These are phyloP conservation scores for Nezara viridula DNA, from an alignment of 2,888 invertebrate genomes.

Conservation along the genomic window DNA sequence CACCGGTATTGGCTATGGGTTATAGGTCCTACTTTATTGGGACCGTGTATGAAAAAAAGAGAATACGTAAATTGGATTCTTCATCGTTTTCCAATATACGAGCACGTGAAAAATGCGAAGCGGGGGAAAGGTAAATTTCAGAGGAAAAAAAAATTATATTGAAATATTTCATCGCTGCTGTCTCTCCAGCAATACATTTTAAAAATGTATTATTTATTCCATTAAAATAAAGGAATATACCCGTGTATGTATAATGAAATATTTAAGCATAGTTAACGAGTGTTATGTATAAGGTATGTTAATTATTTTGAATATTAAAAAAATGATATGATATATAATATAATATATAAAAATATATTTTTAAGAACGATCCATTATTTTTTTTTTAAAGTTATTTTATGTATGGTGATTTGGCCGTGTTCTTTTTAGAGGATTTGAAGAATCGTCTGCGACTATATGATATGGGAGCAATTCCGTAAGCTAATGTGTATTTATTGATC, in stretches of 20 bases:
- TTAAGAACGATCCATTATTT: no score
- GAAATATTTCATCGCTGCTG: constrained; percentile 1
- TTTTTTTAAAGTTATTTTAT: no score
- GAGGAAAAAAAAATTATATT: constrained; percentile 11
- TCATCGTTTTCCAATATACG: constrained; percentile 54
- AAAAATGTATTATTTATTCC: constrained; percentile 9
- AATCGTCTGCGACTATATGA: no score
- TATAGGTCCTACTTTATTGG: constrained; percentile 13
- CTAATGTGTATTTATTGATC: no score
- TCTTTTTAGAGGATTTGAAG: no score
- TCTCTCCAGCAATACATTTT: background rate
- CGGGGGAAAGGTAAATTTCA: background rate
- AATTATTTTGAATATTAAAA: no score
- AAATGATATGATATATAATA: no score
- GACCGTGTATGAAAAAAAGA: constrained; percentile 11
- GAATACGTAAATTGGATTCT: constrained; percentile 48
- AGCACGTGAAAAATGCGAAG: constrained; percentile 41
- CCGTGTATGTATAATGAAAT: background rate
- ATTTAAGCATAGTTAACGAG: background rate
- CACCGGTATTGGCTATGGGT: constrained; percentile 23
- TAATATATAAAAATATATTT: no score
- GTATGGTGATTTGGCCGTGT: no score
- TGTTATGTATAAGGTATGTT: no score
- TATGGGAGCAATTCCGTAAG: no score
- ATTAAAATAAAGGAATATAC: background rate